These are phyloP conservation scores for Drosophila meridiana DNA, from an alignment of 2,888 invertebrate genomes.

Conservation along the genomic window DNA sequence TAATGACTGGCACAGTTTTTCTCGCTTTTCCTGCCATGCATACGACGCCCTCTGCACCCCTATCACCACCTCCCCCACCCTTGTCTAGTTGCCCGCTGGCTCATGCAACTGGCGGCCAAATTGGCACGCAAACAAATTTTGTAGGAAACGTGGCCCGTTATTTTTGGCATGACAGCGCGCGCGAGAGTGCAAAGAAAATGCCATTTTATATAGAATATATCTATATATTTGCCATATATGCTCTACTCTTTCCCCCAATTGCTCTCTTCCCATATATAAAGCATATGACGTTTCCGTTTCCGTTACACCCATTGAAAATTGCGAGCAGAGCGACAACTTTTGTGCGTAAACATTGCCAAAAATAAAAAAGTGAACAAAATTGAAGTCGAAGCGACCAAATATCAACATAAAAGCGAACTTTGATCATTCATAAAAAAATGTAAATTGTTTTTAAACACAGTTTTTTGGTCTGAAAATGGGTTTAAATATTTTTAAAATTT, in stretches of 20 bases:
- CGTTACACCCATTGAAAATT: constrained; percentile 60
- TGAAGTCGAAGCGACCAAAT: not conserved
- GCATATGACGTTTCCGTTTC: constrained; percentile 74
- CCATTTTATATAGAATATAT: constrained; percentile 48
- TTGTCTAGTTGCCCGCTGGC: not conserved
- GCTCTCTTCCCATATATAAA: constrained; percentile 34
- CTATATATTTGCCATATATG: constrained; percentile 23
- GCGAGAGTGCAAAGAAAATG: constrained; percentile 61
- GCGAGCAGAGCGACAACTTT: constrained; percentile 55
- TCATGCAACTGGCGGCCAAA: constrained; percentile 53
- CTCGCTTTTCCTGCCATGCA: constrained; percentile 13
- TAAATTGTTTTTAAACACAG: constrained; percentile 9
- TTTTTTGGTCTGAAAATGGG: not conserved
- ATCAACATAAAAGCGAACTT: constrained; percentile 17
- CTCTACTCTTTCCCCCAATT: constrained; percentile 4
- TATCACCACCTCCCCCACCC: too few relatives aligned
- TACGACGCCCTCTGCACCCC: not conserved
- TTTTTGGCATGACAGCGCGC: constrained; percentile 61
- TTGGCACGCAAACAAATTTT: constrained; percentile 80
- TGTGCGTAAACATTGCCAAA: constrained; percentile 48
- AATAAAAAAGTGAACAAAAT: constrained; percentile 18
- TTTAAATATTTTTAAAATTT: not conserved
- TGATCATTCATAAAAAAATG: constrained; percentile 16
- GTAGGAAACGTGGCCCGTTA: constrained; percentile 78
- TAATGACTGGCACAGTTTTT: constrained; percentile 80